Conservation (phyloP, 1,140 invertebrate genomes). For the Bradysia coprophila region DNA sequence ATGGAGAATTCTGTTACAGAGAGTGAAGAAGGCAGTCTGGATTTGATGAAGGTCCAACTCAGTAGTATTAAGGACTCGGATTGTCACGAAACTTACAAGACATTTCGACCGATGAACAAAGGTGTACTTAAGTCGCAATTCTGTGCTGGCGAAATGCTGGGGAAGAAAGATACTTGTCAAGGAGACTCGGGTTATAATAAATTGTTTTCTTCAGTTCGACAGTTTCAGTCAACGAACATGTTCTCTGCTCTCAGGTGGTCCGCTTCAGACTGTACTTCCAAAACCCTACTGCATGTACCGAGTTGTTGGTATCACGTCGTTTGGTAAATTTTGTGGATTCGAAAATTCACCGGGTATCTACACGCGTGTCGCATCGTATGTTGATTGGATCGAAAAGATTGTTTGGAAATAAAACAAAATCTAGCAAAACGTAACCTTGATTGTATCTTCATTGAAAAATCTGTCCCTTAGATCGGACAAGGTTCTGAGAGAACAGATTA, state of each 20-base stretch:
- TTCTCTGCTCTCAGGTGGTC: neutral
- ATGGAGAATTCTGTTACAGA: no score
- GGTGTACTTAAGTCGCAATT: neutral
- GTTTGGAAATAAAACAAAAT: neutral
- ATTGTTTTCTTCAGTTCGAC: neutral
- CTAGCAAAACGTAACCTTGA: no score
- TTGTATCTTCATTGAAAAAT: no score
- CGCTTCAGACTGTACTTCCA: neutral
- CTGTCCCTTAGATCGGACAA: no score
- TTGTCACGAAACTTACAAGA: neutral
- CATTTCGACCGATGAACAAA: neutral
- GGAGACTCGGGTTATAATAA: neutral
- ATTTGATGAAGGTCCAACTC: neutral
- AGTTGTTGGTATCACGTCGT: neutral
- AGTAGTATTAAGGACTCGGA: neutral
- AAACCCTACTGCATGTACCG: neutral
- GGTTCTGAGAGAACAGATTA: no score
- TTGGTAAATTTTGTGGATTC: neutral
- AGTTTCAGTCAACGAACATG: neutral
- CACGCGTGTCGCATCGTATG: neutral
- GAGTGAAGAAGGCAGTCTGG: neutral
- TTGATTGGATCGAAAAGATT: neutral
- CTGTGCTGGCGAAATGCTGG: neutral
- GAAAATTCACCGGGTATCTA: neutral
- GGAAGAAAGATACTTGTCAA: slow-evolving; percentile 1